These are phyloP conservation scores for Crotalus helleri DNA, from an alignment of 2,113 vertebrate species.

Conservation along the genomic window DNA sequence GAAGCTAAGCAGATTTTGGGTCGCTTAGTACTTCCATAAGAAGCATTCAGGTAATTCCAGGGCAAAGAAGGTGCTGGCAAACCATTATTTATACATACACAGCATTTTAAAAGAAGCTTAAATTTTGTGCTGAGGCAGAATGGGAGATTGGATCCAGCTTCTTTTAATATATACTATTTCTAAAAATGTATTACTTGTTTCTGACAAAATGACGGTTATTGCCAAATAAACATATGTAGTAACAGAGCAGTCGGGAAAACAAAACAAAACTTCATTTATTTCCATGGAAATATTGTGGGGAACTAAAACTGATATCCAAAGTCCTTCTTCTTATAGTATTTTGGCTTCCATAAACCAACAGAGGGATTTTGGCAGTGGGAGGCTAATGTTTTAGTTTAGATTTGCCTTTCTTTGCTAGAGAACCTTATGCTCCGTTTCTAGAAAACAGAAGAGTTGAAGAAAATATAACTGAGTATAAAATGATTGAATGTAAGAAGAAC, in stretches of 20 bases:
- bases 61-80: not conserved
- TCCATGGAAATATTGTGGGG: not conserved
- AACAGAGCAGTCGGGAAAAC: not conserved
- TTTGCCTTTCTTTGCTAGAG: not conserved
- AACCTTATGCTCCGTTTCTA: not conserved
- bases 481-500: not conserved
- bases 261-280: not conserved
- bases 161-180: not conserved
- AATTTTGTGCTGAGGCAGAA: not conserved
- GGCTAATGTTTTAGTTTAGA: slow-evolving; percentile 14
- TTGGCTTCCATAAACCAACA: slow-evolving; percentile 29
- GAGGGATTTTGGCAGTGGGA: not conserved
- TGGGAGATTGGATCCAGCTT: not conserved
- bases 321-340: slow-evolving; percentile 29
- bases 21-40: not conserved
- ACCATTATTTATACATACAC: not conserved
- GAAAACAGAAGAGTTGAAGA: slow-evolving; percentile 2
- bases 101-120: not conserved
- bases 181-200: not conserved
- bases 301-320: slow-evolving; percentile 29
- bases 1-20: not conserved
- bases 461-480: slow-evolving; percentile 4
- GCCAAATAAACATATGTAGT: not conserved
- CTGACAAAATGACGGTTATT: not conserved
- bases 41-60: not conserved